Conservation (phyloP, 35 echinoderm and acorn worm genomes). For the Lytechinus variegatus region DNA sequence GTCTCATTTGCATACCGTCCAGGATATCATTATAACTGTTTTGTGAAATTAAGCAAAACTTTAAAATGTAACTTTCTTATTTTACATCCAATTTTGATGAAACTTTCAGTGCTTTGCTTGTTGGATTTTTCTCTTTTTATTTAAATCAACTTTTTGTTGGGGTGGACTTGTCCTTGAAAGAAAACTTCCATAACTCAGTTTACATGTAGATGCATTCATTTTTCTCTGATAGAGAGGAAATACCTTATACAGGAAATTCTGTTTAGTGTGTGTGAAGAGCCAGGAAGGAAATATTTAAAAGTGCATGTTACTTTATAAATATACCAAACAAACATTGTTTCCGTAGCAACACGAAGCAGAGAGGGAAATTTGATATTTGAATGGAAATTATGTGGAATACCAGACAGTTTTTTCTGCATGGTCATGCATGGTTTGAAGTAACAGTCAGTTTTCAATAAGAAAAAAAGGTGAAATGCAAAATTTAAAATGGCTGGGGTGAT, state of each 20-base stretch:
- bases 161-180: no score
- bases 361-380: neutral
- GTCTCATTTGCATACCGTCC: no score
- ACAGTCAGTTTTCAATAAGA: no score
- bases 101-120: no score
- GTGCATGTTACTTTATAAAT: neutral
- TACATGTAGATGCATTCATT: neutral
- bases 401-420: neutral
- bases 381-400: neutral
- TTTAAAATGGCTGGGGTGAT: no score
- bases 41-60: no score
- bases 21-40: no score
- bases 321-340: neutral
- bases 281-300: slow-evolving; percentile 14
- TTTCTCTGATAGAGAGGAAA: neutral
- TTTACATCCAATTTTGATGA: no score
- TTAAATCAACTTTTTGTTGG: no score
- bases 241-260: neutral
- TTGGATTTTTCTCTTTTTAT: no score
- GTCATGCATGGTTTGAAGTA: neutral
- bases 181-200: neutral
- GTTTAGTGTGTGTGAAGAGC: neutral
- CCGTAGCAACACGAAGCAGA: neutral
- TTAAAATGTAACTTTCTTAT: no score
- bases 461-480: no score